Evolutionary conservation across 1,140 invertebrate species (phyloP).

Genomic region (Schlechtendalia chinensis): DNA sequence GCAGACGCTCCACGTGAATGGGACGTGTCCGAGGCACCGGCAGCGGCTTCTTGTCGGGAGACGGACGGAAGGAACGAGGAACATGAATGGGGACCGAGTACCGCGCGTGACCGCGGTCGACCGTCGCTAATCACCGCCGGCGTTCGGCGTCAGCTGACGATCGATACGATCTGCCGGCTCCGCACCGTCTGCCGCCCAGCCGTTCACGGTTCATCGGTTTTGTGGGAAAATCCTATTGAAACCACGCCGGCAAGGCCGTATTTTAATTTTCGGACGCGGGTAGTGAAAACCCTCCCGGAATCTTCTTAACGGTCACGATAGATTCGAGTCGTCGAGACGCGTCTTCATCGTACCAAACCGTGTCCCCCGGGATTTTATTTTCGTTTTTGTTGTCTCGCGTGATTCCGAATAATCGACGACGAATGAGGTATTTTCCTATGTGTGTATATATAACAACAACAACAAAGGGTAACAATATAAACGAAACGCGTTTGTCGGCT

Average conservation of each 20-base stretch:
- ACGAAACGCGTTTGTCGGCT: constrained; percentile 32
- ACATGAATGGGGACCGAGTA: constrained; percentile 19
- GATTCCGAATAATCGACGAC: too few species aligned
- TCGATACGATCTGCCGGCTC: constrained; percentile 38
- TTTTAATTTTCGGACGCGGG: too few species aligned
- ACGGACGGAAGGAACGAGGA: too few species aligned
- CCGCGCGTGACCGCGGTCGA: constrained; percentile 35
- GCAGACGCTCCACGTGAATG: constrained; percentile 44
- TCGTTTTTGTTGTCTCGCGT: too few species aligned
- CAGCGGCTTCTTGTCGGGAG: too few species aligned
- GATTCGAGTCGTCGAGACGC: too few species aligned
- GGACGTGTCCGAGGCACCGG: constrained; percentile 29
- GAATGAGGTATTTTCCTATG: too few species aligned
- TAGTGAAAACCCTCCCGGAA: too few species aligned
- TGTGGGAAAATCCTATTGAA: constrained; percentile 46
- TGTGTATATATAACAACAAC: too few species aligned
- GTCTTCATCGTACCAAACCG: too few species aligned
- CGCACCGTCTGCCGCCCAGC: constrained; percentile 14
- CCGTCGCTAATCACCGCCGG: constrained; percentile 44
- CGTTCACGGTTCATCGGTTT: constrained; percentile 34
- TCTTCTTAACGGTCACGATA: too few species aligned
- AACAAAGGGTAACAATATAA: background rate
- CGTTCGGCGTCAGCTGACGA: constrained; percentile 49
- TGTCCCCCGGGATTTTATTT: too few species aligned
- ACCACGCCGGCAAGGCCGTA: background rate